Evolutionary conservation across 1,140 invertebrate genomes (phyloP).

Genomic region (Dufourea novaeangliae): DNA sequence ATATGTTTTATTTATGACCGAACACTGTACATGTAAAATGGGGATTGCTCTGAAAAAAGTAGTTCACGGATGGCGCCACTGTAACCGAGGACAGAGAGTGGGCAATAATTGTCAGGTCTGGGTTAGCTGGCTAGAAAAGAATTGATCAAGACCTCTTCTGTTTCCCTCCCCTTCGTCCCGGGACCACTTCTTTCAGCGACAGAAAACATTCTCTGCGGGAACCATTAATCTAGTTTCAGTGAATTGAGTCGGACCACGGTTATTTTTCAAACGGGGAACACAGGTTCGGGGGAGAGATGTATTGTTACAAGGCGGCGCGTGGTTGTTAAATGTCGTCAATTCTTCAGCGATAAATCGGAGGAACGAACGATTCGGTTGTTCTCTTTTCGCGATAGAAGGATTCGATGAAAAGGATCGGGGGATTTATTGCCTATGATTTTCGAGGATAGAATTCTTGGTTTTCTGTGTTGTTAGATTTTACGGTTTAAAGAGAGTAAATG

Average conservation of each 20-base stretch:
- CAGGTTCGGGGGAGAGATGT: constrained; percentile 20
- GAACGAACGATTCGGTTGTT: background rate
- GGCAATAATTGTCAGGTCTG: constrained; percentile 21
- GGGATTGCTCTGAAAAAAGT: constrained; percentile 1
- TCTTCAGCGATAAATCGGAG: constrained; percentile 30
- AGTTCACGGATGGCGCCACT: constrained; percentile 12
- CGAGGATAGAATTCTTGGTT: background rate
- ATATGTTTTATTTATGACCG: too few species aligned
- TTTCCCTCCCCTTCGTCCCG: background rate
- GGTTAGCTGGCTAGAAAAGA: background rate
- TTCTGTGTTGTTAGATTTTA: background rate
- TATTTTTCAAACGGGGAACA: constrained; percentile 42
- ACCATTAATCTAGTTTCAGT: constrained; percentile 42
- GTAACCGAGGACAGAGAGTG: background rate
- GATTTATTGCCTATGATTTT: constrained; percentile 3
- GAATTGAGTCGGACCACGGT: constrained; percentile 26
- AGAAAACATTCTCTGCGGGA: constrained; percentile 17
- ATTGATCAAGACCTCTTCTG: constrained; percentile 33
- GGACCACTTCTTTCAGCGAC: constrained; percentile 11
- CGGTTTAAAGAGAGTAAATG: background rate
- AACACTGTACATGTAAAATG: background rate
- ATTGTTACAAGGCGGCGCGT: constrained; percentile 18
- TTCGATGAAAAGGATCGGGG: background rate
- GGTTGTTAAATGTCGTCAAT: constrained; percentile 22
- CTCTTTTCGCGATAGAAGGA: background rate